Conservation (phyloP, 2,113 vertebrate species). For the Bubo bubo region DNA sequence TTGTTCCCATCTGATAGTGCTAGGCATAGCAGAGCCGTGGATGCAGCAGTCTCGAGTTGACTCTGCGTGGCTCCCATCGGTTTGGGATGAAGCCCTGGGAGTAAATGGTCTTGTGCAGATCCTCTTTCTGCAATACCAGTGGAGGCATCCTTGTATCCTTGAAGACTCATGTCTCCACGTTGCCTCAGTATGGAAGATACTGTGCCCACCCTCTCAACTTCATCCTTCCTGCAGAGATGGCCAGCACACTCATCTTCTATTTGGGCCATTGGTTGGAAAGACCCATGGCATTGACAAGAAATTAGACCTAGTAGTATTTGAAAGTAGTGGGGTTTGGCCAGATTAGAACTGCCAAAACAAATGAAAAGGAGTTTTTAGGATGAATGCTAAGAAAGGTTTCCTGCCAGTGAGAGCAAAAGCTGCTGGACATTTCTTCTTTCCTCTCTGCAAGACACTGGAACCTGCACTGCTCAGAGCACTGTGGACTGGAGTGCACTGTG, state of each 20-base stretch:
- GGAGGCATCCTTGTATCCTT: background rate
- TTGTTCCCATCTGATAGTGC: background rate
- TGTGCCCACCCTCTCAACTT: background rate
- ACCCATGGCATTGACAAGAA: background rate
- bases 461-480: background rate
- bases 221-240: background rate
- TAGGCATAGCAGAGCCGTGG: background rate
- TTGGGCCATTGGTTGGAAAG: background rate
- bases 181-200: rapidly evolving
- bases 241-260: background rate
- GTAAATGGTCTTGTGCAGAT: background rate
- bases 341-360: background rate
- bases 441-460: background rate
- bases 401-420: background rate
- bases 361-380: background rate
- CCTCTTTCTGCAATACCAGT: rapidly evolving
- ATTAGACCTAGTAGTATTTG: rapidly evolving
- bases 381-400: background rate
- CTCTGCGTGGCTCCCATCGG: background rate
- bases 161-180: rapidly evolving
- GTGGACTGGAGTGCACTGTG: background rate
- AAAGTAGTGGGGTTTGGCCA: background rate
- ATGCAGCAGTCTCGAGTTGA: background rate
- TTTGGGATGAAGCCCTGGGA: background rate
- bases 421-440: background rate